These are phyloP conservation scores for Xestia ashworthii DNA, from an alignment of 2,888 invertebrate species.

Conservation along the genomic window DNA sequence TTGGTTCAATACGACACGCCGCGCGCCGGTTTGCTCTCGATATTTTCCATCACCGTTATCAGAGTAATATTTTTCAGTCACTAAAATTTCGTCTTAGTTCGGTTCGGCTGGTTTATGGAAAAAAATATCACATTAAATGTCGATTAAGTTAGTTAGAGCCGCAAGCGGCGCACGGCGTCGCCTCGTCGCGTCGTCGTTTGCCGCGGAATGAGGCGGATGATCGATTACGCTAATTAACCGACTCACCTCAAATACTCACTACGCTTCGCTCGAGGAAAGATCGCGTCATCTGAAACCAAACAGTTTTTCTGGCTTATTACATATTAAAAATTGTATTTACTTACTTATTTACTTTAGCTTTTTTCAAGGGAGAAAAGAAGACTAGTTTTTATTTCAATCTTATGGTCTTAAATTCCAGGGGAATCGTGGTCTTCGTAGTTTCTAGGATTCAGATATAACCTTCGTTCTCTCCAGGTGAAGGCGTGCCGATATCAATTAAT, in stretches of 20 bases:
- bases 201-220: constrained; percentile 56
- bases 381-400: neutral
- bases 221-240: constrained; percentile 68
- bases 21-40: neutral
- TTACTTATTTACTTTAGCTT: neutral
- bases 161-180: constrained; percentile 29
- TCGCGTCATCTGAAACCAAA: constrained; percentile 79
- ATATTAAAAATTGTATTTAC: neutral
- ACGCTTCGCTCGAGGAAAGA: constrained; percentile 66
- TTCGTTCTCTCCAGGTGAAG: neutral
- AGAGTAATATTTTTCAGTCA: constrained; percentile 22
- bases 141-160: constrained; percentile 70
- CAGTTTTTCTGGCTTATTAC: constrained; percentile 33
- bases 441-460: neutral
- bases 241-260: constrained; percentile 85
- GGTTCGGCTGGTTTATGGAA: constrained; percentile 47
- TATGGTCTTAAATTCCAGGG: neutral
- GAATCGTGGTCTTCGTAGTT: neutral
- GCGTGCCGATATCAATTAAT: neutral
- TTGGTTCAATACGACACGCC: neutral
- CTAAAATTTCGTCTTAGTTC: constrained; percentile 26
- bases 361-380: neutral
- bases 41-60: neutral
- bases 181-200: constrained; percentile 12
- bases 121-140: constrained; percentile 74